Evolutionary conservation across 2,113 vertebrate species (phyloP).

Genomic region (Sorex araneus): DNA sequence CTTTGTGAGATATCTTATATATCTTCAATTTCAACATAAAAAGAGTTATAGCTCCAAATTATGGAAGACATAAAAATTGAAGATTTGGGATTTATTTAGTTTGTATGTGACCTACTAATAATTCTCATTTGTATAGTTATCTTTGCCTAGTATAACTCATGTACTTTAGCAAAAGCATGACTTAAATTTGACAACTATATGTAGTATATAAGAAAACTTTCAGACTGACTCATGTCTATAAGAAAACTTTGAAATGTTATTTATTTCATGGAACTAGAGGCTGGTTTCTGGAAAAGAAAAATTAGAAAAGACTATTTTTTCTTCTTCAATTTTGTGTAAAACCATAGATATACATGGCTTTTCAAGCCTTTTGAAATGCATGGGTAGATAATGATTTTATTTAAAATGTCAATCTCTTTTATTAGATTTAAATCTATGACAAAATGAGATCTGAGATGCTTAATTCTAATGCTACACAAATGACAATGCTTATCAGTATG

Average conservation of each 20-base stretch:
- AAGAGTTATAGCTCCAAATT: neutral
- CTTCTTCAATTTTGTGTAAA: neutral
- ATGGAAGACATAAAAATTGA: neutral
- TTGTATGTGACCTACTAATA: neutral
- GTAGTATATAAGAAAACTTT: neutral
- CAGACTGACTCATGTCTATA: no score
- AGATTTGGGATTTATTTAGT: neutral
- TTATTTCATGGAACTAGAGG: neutral
- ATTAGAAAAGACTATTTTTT: neutral
- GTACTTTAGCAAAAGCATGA: neutral
- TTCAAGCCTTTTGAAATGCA: neutral
- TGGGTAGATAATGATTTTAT: neutral
- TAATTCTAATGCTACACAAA: neutral
- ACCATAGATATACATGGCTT: neutral
- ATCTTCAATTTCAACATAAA: neutral
- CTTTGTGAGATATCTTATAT: neutral
- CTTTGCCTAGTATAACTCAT: neutral
- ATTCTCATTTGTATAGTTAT: neutral
- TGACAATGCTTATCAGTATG: neutral
- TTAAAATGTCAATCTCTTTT: neutral
- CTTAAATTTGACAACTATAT: neutral
- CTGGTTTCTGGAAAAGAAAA: constrained; percentile 9
- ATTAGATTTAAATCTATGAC: neutral
- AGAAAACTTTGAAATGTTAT: neutral
- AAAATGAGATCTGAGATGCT: neutral